Base-by-base conservation (phyloP, 1,140 invertebrate genomes). In the Aphelenchoides avenae region DNA sequence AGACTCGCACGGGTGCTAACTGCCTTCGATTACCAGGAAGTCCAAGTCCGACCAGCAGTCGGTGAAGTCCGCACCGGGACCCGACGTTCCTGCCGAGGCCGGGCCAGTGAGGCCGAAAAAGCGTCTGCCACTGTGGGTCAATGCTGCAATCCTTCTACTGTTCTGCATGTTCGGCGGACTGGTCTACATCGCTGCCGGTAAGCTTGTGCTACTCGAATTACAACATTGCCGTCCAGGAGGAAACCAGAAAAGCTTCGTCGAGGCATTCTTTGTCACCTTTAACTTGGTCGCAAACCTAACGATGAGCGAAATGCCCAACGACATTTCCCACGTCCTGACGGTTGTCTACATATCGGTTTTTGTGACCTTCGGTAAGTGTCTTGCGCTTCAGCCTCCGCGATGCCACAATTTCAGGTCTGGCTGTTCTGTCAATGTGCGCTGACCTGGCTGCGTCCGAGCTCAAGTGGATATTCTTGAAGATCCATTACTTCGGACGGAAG, bases 161-260 rank as follows among this genome's bases (percentile, higher is more conserved):
- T 75, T 75, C 42, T 77, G 75, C 39, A 75, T 72, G 65, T 48
- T 77, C 11, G 73, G 73, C 46, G 73, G 74, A 7, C 22, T 77
- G 9, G 61, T 75, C 29, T 75, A 77, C 41, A 66, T 73, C 15
- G 75, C 73, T 15, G 71, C 72, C 20, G 72, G 67, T 53, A 39
- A 43, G n/a, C n/a, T 15, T 43, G 30, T 18, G 5, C 22, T 39
- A 4, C 22, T 4, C 22, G 15, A 26, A 36, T 36, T 39, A 49
- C 7, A n/a, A n/a, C 6, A 6, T 29, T 57, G 13, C 4, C 34
- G n/a, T 57, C 27, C 20, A 59, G 60, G 55, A 9, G 62, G 62
- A 13, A 68, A 66, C 22, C 22, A 66, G 41, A 69, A 66, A 37
- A 66, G 67, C 1, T 75, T 73, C 46, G 59, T 73, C 11, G 69